phyloP scores from a whole-genome alignment of 2,797 vertebrate genomes.

The Uromys caudimaculatus region DNA sequence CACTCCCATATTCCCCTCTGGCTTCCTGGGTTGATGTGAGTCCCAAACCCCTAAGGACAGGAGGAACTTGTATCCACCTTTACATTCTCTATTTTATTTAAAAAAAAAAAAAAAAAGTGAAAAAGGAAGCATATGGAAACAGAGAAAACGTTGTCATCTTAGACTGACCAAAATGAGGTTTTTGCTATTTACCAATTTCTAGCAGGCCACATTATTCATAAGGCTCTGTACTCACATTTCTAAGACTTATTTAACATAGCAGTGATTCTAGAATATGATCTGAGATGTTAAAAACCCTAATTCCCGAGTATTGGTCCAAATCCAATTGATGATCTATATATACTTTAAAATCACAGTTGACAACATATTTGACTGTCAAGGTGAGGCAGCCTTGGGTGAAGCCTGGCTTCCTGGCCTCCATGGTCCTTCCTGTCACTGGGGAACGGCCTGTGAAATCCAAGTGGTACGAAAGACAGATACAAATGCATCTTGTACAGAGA shows the following conservation, averaged over 20 bases:
- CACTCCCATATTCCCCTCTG: background rate
- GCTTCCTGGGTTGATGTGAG: background rate
- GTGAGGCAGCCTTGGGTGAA: background rate
- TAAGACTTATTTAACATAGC: slow-evolving; percentile 31
- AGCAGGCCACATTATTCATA: background rate
- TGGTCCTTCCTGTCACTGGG: background rate
- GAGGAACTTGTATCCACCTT: background rate
- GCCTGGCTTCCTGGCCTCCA: background rate
- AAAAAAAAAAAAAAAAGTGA: background rate
- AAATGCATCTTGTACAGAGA: background rate
- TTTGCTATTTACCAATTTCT: background rate
- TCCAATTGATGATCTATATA: background rate
- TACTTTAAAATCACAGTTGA: background rate
- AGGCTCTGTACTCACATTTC: background rate
- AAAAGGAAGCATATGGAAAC: background rate
- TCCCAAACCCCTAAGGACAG: background rate
- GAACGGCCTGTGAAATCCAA: background rate
- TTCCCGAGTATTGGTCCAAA: background rate
- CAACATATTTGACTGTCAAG: background rate
- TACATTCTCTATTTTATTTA: background rate
- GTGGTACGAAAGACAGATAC: background rate
- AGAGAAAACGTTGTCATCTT: slow-evolving; percentile 36
- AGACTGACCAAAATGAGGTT: background rate
- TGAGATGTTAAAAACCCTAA: slow-evolving; percentile 19
- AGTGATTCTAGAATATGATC: background rate